Conservation (phyloP, 2,888 invertebrate species). For the Liodrosophila aerea region DNA sequence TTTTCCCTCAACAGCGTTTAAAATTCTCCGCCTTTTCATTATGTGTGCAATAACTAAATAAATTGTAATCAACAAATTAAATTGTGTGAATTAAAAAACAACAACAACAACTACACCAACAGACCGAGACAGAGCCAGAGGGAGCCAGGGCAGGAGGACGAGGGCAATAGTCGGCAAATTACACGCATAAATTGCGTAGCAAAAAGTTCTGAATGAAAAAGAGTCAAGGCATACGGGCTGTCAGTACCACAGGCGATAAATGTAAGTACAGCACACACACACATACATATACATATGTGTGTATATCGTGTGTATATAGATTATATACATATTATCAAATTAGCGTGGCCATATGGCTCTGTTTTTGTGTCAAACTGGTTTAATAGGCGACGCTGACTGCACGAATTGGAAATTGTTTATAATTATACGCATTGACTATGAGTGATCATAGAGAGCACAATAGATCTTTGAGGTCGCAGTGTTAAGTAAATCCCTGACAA, state of each 20-base stretch:
- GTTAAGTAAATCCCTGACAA: too few species aligned
- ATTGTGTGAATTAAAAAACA: conserved; percentile 66
- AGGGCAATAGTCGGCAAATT: conserved; percentile 50
- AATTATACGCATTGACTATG: too few species aligned
- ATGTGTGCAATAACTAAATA: conserved; percentile 72
- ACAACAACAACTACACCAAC: conserved; percentile 28
- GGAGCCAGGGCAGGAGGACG: neutral
- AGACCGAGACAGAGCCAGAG: conserved; percentile 13
- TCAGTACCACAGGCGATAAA: conserved; percentile 59
- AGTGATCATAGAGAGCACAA: too few species aligned
- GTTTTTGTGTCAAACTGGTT: conserved; percentile 36
- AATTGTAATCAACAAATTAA: conserved; percentile 49
- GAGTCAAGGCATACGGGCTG: conserved; percentile 47
- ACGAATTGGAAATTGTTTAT: conserved; percentile 4
- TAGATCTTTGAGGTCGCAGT: too few species aligned
- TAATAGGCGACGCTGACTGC: conserved; percentile 6
- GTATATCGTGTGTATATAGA: conserved; percentile 1
- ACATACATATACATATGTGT: conserved; percentile 10
- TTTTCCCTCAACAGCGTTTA: conserved; percentile 50
- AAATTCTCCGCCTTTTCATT: conserved; percentile 45
- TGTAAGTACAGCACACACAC: conserved; percentile 54
- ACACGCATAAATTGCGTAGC: conserved; percentile 74
- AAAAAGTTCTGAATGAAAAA: conserved; percentile 68
- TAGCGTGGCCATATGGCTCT: conserved; percentile 23
- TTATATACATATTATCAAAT: conserved; percentile 18